Conservation (phyloP, 2,888 invertebrate genomes). For the Leucozona laternaria region DNA sequence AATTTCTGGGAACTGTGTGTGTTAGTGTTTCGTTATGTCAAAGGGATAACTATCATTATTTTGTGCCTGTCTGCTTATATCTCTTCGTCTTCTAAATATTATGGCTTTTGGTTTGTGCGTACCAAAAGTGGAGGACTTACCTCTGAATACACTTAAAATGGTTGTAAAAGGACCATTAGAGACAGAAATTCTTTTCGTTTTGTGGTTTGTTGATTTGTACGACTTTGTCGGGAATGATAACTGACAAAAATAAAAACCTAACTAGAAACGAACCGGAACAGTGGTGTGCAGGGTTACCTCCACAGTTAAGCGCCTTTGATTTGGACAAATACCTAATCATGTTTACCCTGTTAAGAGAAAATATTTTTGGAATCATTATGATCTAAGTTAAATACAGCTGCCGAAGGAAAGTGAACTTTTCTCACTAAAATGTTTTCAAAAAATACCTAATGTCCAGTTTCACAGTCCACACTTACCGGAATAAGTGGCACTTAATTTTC, state of each 20-base stretch:
- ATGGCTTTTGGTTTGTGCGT: background rate
- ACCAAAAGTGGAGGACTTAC: background rate
- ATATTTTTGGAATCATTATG: too few relatives aligned
- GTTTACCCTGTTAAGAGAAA: too few relatives aligned
- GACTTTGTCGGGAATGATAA: constrained; percentile 49
- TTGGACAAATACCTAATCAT: too few relatives aligned
- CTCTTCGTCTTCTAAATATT: background rate
- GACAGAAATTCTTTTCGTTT: constrained; percentile 22
- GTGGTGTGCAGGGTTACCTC: background rate
- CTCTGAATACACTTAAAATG: background rate
- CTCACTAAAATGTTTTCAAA: too few relatives aligned
- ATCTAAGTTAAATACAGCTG: too few relatives aligned
- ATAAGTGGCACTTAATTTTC: too few relatives aligned
- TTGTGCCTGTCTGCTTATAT: constrained; percentile 19
- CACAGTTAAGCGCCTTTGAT: too few relatives aligned
- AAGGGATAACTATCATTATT: constrained; percentile 37
- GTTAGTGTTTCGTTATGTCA: constrained; percentile 37
- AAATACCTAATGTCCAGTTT: too few relatives aligned
- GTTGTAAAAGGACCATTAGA: constrained; percentile 41
- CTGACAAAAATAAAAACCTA: background rate
- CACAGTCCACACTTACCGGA: too few relatives aligned
- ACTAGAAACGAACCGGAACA: background rate
- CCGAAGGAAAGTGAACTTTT: too few relatives aligned
- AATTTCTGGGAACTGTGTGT: constrained; percentile 62
- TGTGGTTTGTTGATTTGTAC: constrained; percentile 19